These are phyloP conservation scores for Gallinago stenura DNA, from an alignment of 2,797 vertebrate genomes.

Conservation along the genomic window DNA sequence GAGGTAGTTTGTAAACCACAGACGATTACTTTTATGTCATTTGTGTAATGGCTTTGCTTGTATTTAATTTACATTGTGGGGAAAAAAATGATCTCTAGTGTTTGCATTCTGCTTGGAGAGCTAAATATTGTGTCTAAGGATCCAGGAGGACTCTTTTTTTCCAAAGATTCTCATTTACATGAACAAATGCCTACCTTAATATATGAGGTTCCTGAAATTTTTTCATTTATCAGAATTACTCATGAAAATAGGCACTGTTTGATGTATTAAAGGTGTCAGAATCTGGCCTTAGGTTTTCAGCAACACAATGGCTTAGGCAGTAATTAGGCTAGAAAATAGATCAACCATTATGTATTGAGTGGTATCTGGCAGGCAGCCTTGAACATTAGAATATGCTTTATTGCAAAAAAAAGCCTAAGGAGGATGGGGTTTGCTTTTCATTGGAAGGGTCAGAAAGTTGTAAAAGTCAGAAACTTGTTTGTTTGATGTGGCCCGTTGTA, in stretches of 20 bases:
- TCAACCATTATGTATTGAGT: not conserved
- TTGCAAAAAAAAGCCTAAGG: not conserved
- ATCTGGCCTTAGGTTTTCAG: not conserved
- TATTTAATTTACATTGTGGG: not conserved
- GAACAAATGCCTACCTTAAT: not conserved
- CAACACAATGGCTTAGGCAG: not conserved
- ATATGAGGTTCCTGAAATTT: not conserved
- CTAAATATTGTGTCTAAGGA: not conserved
- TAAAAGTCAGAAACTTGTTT: not conserved
- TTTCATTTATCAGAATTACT: not conserved
- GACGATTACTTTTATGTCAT: not conserved
- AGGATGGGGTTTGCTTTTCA: not conserved
- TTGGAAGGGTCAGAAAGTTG: not conserved
- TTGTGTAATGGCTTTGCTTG: not conserved
- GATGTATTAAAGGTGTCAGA: not conserved
- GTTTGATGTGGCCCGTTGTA: not conserved
- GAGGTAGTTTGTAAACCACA: not conserved
- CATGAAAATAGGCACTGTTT: not conserved
- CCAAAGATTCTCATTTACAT: not conserved
- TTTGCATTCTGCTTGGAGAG: not conserved
- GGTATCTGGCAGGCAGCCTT: not conserved
- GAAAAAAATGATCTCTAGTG: not conserved
- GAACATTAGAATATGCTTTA: not conserved
- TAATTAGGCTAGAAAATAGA: not conserved
- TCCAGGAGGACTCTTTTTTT: not conserved